phyloP scores from a whole-genome alignment of 2,888 invertebrate species.

The Muscina levida region DNA sequence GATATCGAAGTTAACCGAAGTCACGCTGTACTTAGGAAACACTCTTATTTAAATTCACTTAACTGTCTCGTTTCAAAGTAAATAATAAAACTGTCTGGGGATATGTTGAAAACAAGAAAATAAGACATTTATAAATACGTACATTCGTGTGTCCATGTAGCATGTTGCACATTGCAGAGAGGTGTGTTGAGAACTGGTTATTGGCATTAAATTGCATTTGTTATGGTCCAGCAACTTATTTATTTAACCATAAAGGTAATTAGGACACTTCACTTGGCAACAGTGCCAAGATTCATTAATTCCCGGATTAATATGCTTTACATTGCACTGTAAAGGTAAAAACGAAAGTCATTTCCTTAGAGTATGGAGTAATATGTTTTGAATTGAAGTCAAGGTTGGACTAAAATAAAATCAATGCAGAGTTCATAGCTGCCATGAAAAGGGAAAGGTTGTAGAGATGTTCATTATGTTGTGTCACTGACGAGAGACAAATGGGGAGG shows the following conservation, averaged over 20 bases:
- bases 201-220: conserved; percentile 22
- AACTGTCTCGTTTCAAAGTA: too few species aligned
- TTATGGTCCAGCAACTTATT: conserved; percentile 2
- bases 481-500: too few species aligned
- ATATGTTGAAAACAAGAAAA: neutral
- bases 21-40: too few species aligned
- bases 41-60: too few species aligned
- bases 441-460: too few species aligned
- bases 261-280: conserved; percentile 41
- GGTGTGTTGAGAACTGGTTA: conserved; percentile 26
- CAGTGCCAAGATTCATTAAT: conserved; percentile 13
- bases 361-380: neutral
- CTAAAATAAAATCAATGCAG: too few species aligned
- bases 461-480: too few species aligned
- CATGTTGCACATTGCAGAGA: conserved; percentile 12
- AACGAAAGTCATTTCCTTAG: conserved; percentile 59
- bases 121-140: too few species aligned
- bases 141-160: too few species aligned
- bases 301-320: neutral
- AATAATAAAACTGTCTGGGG: too few species aligned
- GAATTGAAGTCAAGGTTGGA: conserved; percentile 56
- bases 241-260: conserved; percentile 33
- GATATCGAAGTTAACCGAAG: too few species aligned
- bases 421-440: too few species aligned
- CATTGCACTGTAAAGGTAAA: conserved; percentile 39